Evolutionary conservation across 2,888 invertebrate species (phyloP).

Genomic region (Eupithecia abbreviata): DNA sequence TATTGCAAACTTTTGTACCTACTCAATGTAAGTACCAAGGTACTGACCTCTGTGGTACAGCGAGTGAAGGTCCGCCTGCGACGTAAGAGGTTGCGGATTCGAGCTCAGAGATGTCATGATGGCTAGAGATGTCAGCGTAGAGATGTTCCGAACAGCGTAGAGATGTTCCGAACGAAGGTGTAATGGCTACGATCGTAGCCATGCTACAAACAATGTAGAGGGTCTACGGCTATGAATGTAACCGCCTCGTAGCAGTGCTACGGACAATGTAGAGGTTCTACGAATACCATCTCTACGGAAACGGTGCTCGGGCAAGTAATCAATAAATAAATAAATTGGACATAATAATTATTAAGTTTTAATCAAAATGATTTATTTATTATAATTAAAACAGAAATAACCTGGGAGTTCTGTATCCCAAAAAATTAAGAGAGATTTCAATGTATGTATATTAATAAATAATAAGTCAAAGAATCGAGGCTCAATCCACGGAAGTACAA

Average conservation of each 20-base stretch:
- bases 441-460: too few relatives aligned
- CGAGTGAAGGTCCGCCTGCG: too few relatives aligned
- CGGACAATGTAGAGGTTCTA: background rate
- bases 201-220: slow-evolving; percentile 2
- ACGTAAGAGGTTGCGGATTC: background rate
- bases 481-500: too few relatives aligned
- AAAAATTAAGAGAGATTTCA: too few relatives aligned
- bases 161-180: background rate
- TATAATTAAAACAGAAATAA: too few relatives aligned
- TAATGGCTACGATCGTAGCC: background rate
- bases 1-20: background rate
- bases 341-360: too few relatives aligned
- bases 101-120: background rate
- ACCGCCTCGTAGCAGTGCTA: background rate
- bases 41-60: background rate
- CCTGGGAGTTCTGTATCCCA: too few relatives aligned
- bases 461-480: too few relatives aligned
- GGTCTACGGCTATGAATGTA: background rate
- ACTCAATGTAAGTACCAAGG: background rate
- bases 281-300: background rate
- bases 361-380: too few relatives aligned
- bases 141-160: background rate
- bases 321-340: too few relatives aligned
- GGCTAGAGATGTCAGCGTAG: background rate
- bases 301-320: too few relatives aligned